Conservation (phyloP, 2,888 invertebrate species). For the Cosmia trapezina region DNA sequence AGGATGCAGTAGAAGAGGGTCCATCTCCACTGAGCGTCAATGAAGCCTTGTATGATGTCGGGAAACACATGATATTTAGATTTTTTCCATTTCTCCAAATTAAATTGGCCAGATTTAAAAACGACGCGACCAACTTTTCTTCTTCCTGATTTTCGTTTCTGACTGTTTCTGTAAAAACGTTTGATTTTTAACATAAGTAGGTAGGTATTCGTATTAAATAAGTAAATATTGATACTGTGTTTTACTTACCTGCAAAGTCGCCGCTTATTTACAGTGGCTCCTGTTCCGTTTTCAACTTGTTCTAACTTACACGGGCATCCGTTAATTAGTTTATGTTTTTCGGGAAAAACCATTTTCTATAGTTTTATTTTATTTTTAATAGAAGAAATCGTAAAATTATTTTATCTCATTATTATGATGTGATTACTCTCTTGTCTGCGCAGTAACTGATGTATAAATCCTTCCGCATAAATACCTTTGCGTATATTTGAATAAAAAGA, state of each 20-base stretch:
- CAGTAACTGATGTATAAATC: slow-evolving; percentile 56
- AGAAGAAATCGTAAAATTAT: background rate
- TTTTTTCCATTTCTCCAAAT: slow-evolving; percentile 94
- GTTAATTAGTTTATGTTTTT: slow-evolving; percentile 44
- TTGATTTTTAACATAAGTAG: background rate
- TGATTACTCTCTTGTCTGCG: slow-evolving; percentile 50
- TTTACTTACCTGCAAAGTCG: slow-evolving; percentile 52
- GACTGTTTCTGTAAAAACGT: slow-evolving; percentile 64
- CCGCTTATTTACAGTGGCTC: slow-evolving; percentile 12
- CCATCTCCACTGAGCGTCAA: slow-evolving; percentile 97
- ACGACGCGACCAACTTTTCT: slow-evolving; percentile 91
- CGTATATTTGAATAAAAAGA: slow-evolving; percentile 61
- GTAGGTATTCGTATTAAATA: background rate
- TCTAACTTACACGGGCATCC: slow-evolving; percentile 24
- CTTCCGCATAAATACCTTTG: slow-evolving; percentile 51
- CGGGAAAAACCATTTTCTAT: slow-evolving; percentile 45
- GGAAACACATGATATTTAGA: slow-evolving; percentile 92
- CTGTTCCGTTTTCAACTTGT: slow-evolving; percentile 41
- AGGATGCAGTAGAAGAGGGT: slow-evolving; percentile 96
- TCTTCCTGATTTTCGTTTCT: slow-evolving; percentile 67
- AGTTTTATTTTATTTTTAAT: slow-evolving; percentile 14
- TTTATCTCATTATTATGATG: slow-evolving; percentile 47
- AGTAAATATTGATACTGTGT: background rate
- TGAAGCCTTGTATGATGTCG: slow-evolving; percentile 94
- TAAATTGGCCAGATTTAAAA: slow-evolving; percentile 96